phyloP scores from a whole-genome alignment of 1,140 invertebrate species.

The Chironomus tepperi region DNA sequence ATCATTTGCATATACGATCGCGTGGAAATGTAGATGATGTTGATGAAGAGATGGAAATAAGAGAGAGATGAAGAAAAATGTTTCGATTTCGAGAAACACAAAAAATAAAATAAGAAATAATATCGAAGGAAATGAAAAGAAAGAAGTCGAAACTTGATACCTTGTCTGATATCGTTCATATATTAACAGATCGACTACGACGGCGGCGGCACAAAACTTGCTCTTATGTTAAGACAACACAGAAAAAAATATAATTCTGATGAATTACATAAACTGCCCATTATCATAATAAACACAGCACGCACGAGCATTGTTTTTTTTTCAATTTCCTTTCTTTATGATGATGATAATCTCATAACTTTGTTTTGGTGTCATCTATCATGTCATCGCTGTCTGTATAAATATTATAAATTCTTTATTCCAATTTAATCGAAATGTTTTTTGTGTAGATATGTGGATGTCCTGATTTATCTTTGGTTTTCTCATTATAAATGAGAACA shows the following conservation, averaged over 20 bases:
- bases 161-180: constrained; percentile 3
- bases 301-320: background rate
- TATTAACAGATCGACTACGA: background rate
- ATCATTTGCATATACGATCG: background rate
- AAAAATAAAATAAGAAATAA: too few relatives aligned
- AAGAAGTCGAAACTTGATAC: background rate
- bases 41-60: background rate
- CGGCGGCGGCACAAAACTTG: background rate
- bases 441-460: too few relatives aligned
- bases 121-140: too few relatives aligned
- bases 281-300: background rate
- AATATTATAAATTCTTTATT: too few relatives aligned
- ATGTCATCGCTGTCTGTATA: background rate
- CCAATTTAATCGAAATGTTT: too few relatives aligned
- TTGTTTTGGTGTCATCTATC: background rate
- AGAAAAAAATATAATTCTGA: background rate
- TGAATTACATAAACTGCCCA: constrained; percentile 7
- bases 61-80: background rate
- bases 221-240: background rate
- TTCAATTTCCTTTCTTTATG: background rate
- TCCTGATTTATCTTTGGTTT: too few relatives aligned
- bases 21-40: background rate
- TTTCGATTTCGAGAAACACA: too few relatives aligned
- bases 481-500: too few relatives aligned
- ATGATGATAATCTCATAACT: background rate